A percentile compares a stretch with the other conserved stretches of the same genome.
Evolutionary conservation across 2,797 vertebrate species (phyloP).

Genomic region (Steatocranus sp.): DNA sequence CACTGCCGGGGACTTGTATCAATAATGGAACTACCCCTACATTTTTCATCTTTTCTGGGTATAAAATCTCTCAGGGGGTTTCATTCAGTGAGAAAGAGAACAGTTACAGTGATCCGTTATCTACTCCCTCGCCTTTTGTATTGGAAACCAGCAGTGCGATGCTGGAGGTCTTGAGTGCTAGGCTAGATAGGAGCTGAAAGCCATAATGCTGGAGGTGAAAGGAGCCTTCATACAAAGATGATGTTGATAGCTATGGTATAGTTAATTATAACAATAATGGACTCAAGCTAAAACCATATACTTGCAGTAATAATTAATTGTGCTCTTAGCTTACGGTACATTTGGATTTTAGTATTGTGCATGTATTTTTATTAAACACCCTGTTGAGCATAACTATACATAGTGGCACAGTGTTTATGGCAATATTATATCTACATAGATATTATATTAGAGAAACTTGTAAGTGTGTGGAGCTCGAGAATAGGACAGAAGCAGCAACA

Average conservation of each 20-base stretch:
- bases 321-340: background rate
- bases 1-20: constrained; percentile 65
- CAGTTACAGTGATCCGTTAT: constrained; percentile 52
- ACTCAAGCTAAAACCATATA: background rate
- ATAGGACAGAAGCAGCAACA: background rate
- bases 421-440: background rate
- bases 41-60: constrained; percentile 62
- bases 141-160: constrained; percentile 11
- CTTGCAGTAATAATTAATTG: background rate
- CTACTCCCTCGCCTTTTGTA: constrained; percentile 48
- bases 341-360: background rate
- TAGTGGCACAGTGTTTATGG: background rate
- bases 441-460: background rate
- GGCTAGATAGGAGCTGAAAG: constrained; percentile 9
- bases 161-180: constrained; percentile 28
- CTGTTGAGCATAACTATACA: background rate
- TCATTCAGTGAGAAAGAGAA: constrained; percentile 56
- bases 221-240: background rate
- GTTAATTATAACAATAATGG: background rate
- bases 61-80: constrained; percentile 60
- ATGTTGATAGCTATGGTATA: background rate
- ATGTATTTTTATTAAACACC: background rate
- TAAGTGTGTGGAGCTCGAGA: background rate
- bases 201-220: background rate
- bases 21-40: constrained; percentile 68